Conservation (phyloP, 2,888 invertebrate species). For the Oscheius sp. region DNA sequence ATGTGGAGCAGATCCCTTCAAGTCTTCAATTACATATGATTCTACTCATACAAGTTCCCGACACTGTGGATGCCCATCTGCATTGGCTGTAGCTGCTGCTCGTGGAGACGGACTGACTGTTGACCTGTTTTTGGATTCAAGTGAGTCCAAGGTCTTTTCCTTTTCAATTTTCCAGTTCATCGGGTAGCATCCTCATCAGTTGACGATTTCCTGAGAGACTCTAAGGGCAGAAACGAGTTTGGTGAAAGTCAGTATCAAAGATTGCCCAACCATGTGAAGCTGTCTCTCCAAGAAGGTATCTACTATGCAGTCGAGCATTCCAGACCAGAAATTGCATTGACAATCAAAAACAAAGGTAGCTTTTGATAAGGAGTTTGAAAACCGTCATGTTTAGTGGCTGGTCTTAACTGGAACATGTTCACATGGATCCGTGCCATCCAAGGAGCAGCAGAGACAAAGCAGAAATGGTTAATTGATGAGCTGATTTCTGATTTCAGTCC, state of each 20-base stretch:
- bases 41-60: conserved; percentile 43
- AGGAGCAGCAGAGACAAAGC: conserved; percentile 85
- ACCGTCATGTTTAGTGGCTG: conserved; percentile 43
- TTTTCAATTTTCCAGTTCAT: conserved; percentile 17
- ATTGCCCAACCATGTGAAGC: conserved; percentile 33
- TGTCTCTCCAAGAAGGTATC: conserved; percentile 82
- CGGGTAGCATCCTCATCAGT: conserved; percentile 15
- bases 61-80: conserved; percentile 82
- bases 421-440: conserved; percentile 89
- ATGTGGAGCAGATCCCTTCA: conserved; percentile 88
- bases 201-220: conserved; percentile 22
- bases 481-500: conserved; percentile 75
- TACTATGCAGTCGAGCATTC: conserved; percentile 93
- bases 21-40: conserved; percentile 80
- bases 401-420: conserved; percentile 90
- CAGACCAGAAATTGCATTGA: conserved; percentile 88
- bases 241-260: conserved; percentile 25
- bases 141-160: conserved; percentile 2
- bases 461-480: conserved; percentile 85
- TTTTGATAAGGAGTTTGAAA: neutral
- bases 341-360: conserved; percentile 82
- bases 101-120: conserved; percentile 81
- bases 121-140: conserved; percentile 18
- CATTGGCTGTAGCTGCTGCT: conserved; percentile 88
- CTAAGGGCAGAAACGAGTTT: neutral